A percentile compares a stretch with the other conserved stretches of the same genome.
Evolutionary conservation across 2,888 invertebrate species (phyloP).

Genomic region (Ganaspis brasiliensis): DNA sequence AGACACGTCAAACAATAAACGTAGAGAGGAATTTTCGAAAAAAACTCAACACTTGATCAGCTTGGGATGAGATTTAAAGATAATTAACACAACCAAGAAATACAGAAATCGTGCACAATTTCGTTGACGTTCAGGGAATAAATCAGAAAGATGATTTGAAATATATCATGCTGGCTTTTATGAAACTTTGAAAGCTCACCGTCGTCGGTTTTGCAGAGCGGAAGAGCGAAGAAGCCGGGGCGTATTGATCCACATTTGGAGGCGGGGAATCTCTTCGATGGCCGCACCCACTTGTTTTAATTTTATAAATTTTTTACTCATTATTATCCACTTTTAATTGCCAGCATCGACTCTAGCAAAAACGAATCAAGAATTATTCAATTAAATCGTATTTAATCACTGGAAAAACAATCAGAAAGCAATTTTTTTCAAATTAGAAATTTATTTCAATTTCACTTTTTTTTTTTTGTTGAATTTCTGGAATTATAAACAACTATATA

Average conservation of each 20-base stretch:
- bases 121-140: neutral
- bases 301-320: slow-evolving; percentile 9
- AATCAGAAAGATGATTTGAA: neutral
- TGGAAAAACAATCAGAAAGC: too few species aligned
- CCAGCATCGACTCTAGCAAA: neutral
- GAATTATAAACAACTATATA: too few species aligned
- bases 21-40: neutral
- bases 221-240: slow-evolving; percentile 57
- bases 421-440: too few species aligned
- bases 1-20: slow-evolving; percentile 6
- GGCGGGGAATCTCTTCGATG: slow-evolving; percentile 43
- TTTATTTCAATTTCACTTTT: too few species aligned
- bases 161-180: slow-evolving; percentile 41
- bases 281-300: slow-evolving; percentile 55
- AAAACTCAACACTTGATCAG: slow-evolving; percentile 4
- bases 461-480: too few species aligned
- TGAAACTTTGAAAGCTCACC: slow-evolving; percentile 50
- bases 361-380: neutral
- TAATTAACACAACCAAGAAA: neutral
- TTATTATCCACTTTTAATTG: slow-evolving; percentile 3
- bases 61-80: neutral
- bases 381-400: neutral
- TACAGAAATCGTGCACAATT: neutral
- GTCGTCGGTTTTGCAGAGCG: slow-evolving; percentile 48
- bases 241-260: slow-evolving; percentile 53